Evolutionary conservation across 2,113 vertebrate genomes (phyloP).

Genomic region (Pagrus major): DNA sequence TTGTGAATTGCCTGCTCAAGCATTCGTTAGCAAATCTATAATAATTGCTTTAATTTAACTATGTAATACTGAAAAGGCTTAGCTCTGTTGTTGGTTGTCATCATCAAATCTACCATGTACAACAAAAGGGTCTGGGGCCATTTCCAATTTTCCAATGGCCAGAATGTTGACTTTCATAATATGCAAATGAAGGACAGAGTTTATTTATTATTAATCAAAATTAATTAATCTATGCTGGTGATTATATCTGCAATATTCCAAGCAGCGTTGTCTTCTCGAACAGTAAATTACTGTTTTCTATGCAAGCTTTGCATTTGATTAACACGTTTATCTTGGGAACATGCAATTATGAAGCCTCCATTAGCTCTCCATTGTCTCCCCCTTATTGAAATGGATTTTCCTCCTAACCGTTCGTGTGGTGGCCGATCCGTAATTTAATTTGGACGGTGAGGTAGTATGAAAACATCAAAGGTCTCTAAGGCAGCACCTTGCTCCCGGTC

Average conservation of each 20-base stretch:
- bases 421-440: constrained; percentile 76
- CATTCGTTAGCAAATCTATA: background rate
- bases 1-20: background rate
- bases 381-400: constrained; percentile 82
- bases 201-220: constrained; percentile 67
- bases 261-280: constrained; percentile 44
- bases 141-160: constrained; percentile 1
- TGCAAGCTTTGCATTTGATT: constrained; percentile 79
- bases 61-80: background rate
- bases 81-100: background rate
- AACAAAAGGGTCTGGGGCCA: constrained; percentile 1
- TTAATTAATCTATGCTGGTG: constrained; percentile 61
- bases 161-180: constrained; percentile 42
- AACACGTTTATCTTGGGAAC: constrained; percentile 82
- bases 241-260: constrained; percentile 71
- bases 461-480: constrained; percentile 72
- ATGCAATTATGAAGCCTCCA: constrained; percentile 81
- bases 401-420: constrained; percentile 60
- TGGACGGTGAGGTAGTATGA: constrained; percentile 65
- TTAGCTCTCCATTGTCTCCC: constrained; percentile 80
- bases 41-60: background rate
- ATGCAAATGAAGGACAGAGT: constrained; percentile 53
- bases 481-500: constrained; percentile 64
- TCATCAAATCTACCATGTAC: background rate
- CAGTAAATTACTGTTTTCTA: constrained; percentile 78